A percentile compares a stretch with the other conserved stretches of the same genome.
Evolutionary conservation across 2,113 vertebrate species (phyloP).

Genomic region (Dipodomys stephensi): DNA sequence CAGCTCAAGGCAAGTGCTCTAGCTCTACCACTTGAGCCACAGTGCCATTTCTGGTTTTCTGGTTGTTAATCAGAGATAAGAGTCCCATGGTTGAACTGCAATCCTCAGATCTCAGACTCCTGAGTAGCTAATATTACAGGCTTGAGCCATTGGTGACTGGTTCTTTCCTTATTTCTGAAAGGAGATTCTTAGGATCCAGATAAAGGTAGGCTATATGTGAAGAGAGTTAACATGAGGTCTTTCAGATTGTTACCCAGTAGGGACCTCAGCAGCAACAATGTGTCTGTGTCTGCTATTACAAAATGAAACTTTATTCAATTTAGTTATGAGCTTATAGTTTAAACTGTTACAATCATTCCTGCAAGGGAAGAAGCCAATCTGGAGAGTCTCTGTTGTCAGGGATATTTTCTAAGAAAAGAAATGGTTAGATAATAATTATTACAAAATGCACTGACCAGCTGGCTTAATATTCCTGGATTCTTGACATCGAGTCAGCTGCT

Average conservation of each 20-base stretch:
- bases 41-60: too few species aligned
- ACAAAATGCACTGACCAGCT: slow-evolving; percentile 7
- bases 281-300: neutral
- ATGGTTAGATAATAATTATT: slow-evolving; percentile 39
- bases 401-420: slow-evolving; percentile 36
- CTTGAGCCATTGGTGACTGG: too few species aligned
- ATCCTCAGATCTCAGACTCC: too few species aligned
- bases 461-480: slow-evolving; percentile 6
- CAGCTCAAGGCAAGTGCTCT: too few species aligned
- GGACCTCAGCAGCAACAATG: neutral
- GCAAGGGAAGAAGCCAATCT: neutral
- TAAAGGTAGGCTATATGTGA: neutral
- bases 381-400: neutral
- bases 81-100: too few species aligned
- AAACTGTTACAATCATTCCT: neutral
- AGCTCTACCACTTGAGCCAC: too few species aligned
- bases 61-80: too few species aligned
- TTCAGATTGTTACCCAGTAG: neutral
- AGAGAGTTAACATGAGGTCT: neutral
- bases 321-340: slow-evolving; percentile 7
- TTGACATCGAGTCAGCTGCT: slow-evolving; percentile 3
- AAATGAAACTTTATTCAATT: neutral
- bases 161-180: neutral
- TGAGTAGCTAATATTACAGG: too few species aligned
- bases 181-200: slow-evolving; percentile 24